Evolutionary conservation across 2,113 vertebrate species (phyloP).

Genomic region (Sturnus vulgaris): DNA sequence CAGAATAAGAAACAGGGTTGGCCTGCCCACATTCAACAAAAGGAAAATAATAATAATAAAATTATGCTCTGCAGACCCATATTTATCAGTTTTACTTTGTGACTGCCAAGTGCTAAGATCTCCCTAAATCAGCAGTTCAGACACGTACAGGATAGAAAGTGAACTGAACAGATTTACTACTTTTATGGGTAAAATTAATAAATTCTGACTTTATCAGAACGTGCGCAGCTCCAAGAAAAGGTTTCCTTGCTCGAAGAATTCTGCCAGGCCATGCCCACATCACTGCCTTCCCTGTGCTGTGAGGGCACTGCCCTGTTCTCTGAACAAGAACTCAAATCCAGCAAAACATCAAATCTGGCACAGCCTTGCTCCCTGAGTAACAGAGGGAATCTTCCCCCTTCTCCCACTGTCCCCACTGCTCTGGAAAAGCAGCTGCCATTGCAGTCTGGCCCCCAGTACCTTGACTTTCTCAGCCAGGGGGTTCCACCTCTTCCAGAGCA

Average conservation of each 20-base stretch:
- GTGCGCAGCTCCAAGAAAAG: background rate
- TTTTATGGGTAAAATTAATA: background rate
- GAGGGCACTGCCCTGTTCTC: background rate
- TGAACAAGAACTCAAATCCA: background rate
- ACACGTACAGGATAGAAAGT: background rate
- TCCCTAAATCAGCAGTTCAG: background rate
- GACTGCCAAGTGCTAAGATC: background rate
- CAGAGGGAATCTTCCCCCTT: background rate
- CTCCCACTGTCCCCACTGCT: background rate
- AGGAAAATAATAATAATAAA: background rate
- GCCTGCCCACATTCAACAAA: background rate
- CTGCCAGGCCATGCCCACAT: background rate
- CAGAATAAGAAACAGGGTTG: background rate
- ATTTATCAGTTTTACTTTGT: background rate
- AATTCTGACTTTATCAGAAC: background rate
- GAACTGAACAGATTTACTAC: background rate
- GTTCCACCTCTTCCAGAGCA: conserved; percentile 93
- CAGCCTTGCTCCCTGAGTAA: background rate
- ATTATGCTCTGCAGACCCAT: background rate
- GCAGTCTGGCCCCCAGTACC: conserved; percentile 47
- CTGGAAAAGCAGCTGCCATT: background rate
- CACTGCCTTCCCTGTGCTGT: background rate
- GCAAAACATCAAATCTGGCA: background rate
- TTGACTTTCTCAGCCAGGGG: conserved; percentile 87
- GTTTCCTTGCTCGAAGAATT: background rate